These are phyloP conservation scores for Eulemur macaco DNA, from an alignment of 2,113 vertebrate species.

Conservation along the genomic window DNA sequence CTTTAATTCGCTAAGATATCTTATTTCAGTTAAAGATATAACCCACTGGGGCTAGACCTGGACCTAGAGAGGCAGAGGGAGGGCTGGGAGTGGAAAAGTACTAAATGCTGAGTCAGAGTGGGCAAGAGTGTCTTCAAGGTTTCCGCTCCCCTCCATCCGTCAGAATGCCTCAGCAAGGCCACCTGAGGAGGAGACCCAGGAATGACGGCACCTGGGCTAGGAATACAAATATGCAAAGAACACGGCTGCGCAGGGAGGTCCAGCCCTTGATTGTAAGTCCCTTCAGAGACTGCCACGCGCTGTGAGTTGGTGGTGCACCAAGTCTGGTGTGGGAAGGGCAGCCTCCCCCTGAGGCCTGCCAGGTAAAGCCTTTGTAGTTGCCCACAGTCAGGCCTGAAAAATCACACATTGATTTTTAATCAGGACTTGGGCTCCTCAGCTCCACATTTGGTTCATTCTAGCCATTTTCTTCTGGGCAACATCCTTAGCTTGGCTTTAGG, in stretches of 20 bases:
- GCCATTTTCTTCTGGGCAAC: neutral
- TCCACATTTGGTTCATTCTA: neutral
- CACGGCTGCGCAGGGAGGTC: accelerated
- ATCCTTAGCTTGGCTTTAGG: neutral
- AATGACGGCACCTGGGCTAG: neutral
- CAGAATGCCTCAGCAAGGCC: neutral
- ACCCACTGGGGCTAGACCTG: neutral
- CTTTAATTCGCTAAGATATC: neutral
- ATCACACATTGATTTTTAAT: neutral
- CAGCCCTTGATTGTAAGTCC: neutral
- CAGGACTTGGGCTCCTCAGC: neutral
- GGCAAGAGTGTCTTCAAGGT: neutral
- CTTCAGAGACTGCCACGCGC: neutral
- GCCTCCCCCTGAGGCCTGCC: neutral
- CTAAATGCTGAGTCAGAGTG: neutral
- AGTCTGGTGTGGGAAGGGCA: neutral
- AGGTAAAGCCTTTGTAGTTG: neutral
- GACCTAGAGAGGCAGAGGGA: neutral
- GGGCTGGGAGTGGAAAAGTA: neutral
- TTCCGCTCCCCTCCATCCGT: neutral
- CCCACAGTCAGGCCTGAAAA: neutral
- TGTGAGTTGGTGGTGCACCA: neutral
- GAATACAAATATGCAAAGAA: neutral
- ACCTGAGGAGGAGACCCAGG: neutral
- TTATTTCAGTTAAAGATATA: neutral